Percentiles rank a stretch among this genome's conserved stretches.
phyloP scores from a whole-genome alignment of 2,797 vertebrate genomes.

The Pseudocheirus occidentalis region DNA sequence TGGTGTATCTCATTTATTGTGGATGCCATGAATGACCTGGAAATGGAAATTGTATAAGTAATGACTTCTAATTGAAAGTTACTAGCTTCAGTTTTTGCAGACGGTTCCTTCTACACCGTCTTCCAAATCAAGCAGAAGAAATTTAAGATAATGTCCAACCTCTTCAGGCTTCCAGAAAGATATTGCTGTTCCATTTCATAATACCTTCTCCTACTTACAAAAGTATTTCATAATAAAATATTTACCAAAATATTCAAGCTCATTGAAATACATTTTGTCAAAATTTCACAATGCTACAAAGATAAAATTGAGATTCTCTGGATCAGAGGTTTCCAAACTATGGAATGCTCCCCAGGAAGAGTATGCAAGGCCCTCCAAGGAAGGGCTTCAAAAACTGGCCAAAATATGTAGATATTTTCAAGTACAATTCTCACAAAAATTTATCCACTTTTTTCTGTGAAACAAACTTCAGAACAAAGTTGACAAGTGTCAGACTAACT shows the following conservation, averaged over 20 bases:
- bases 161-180: constrained; percentile 49
- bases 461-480: background rate
- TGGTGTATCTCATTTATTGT: constrained; percentile 59
- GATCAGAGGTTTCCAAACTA: background rate
- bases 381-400: background rate
- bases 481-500: background rate
- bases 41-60: constrained; percentile 64
- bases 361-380: background rate
- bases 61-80: constrained; percentile 67
- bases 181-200: constrained; percentile 46
- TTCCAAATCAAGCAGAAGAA: constrained; percentile 35
- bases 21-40: constrained; percentile 48
- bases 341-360: background rate
- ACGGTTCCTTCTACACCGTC: constrained; percentile 29
- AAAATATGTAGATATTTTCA: background rate
- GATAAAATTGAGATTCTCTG: background rate
- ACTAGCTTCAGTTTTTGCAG: constrained; percentile 49
- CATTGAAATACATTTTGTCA: background rate
- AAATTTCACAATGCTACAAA: background rate
- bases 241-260: background rate
- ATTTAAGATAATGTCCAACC: constrained; percentile 55
- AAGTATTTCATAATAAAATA: constrained; percentile 46
- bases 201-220: constrained; percentile 56
- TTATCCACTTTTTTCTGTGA: background rate
- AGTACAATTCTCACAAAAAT: background rate